Conservation (phyloP, 2,113 vertebrate genomes). For the Epinephelus moara region DNA sequence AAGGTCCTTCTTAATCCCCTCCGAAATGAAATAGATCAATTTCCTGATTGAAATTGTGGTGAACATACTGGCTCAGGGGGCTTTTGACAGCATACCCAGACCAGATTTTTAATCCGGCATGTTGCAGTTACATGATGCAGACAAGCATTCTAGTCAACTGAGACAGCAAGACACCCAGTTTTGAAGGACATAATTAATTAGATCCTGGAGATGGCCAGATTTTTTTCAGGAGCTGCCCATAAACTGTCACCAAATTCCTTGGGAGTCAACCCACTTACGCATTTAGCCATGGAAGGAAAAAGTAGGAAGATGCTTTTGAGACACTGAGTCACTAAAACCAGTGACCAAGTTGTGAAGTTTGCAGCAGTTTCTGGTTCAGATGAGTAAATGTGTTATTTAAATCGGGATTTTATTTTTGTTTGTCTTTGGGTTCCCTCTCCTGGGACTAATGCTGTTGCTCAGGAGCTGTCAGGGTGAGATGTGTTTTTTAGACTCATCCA, state of each 20-base stretch:
- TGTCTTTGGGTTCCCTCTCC: neutral
- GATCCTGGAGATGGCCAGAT: conserved; percentile 30
- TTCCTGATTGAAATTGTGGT: conserved; percentile 7
- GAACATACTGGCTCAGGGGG: conserved; percentile 6
- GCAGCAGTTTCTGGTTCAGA: conserved; percentile 49
- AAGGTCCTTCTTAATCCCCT: neutral
- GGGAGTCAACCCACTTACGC: conserved; percentile 72
- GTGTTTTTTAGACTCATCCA: neutral
- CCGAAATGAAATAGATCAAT: conserved; percentile 13
- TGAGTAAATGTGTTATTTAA: conserved; percentile 4
- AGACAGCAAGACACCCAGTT: conserved; percentile 28
- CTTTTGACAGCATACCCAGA: neutral
- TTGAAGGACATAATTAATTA: conserved; percentile 42
- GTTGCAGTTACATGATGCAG: conserved; percentile 25
- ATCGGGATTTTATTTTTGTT: neutral
- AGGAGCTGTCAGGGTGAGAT: neutral
- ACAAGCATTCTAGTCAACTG: conserved; percentile 21
- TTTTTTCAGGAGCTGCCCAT: conserved; percentile 41
- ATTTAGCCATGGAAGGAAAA: conserved; percentile 60
- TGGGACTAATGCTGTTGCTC: neutral
- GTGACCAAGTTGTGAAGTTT: conserved; percentile 39
- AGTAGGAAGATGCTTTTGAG: conserved; percentile 56
- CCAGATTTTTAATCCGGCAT: conserved; percentile 24
- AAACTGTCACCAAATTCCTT: conserved; percentile 53
- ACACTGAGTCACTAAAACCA: neutral